Base-by-base conservation (phyloP, 1,140 invertebrate genomes). In the Lucilia sericata region DNA sequence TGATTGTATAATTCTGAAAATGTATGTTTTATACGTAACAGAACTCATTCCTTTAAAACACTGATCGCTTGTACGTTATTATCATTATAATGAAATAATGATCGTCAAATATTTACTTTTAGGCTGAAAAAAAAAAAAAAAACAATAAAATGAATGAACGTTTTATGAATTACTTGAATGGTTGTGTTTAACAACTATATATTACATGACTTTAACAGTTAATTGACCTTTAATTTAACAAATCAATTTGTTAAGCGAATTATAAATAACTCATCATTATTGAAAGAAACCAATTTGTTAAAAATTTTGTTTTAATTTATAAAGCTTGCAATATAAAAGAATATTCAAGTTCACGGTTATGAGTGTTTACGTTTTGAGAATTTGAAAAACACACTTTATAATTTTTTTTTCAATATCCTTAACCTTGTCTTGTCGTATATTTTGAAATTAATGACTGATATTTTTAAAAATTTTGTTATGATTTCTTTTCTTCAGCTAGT, bases 51-150 rank as follows among this genome's bases (percentile, higher is more conserved):
- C 55, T 60, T 60, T n/a, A 60, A 17, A 30, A 60, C 14, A 1
- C 55, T 60, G 55, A n/a, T 17, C 14, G 7, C 2, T 60, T 60
- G 42, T n/a, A 60, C 55, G n/a, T 60, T n/a, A 60, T 60, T 60
- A n/a, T n/a, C 55, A 60, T 60, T 60, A n/a, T 60, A 60, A 60
- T 60, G 55, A 60, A 42, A n/a, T 60, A 60, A 60, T 60, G 55
- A 60, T 8, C 55, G n/a, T 60, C 42, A 42, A 42, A 42, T 42
- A 42, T 42, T 42, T 42, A 42, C 42, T 42, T 42, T 42, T 42
- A 42, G 42, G 42, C 5, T 42, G 42, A 42, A 42, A 30, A 30
- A 1, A 30, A 42, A 42, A n/a, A n/a, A n/a, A n/a, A n/a, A n/a
- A n/a, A n/a, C n/a, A n/a, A n/a, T n/a, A n/a, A n/a, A 42, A 7